Evolutionary conservation across 2,888 invertebrate species (phyloP).

Genomic region (Neoaliturus tenellus): DNA sequence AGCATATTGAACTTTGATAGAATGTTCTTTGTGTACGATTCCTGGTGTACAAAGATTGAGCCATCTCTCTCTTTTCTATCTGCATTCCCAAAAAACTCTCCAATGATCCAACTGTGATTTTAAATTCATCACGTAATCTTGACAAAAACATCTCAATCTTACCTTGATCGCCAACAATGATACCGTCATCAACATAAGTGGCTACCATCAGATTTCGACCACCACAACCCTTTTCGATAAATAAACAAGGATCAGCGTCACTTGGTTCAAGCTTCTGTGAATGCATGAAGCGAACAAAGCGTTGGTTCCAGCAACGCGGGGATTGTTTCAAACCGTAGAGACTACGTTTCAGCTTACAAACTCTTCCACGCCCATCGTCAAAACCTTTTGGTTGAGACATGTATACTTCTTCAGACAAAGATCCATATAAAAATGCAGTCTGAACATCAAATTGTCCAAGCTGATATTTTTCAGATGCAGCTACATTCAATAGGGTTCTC

Average conservation of each 20-base stretch:
- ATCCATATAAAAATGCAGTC: conserved; percentile 67
- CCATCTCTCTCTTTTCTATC: no score
- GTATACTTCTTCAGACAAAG: conserved; percentile 66
- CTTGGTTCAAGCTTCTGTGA: not conserved
- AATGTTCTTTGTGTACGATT: not conserved
- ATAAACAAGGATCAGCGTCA: not conserved
- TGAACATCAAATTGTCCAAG: conserved; percentile 67
- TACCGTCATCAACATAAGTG: no score
- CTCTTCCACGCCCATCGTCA: conserved; percentile 33
- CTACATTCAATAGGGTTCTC: conserved; percentile 65
- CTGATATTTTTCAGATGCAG: conserved; percentile 63
- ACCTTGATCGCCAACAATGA: no score
- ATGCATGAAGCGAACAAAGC: conserved; percentile 20
- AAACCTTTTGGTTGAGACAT: conserved; percentile 63
- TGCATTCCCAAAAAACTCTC: no score
- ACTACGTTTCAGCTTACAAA: conserved; percentile 61
- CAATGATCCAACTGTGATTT: not conserved
- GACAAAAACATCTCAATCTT: no score
- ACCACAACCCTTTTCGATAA: not conserved
- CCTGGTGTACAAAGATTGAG: no score
- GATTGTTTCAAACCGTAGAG: conserved; percentile 65
- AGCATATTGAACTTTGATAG: no score
- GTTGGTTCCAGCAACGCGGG: conserved; percentile 15
- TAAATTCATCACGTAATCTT: no score
- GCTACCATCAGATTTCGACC: not conserved